phyloP scores from a whole-genome alignment of 2,888 invertebrate genomes.

The Platynereis dumerilii region DNA sequence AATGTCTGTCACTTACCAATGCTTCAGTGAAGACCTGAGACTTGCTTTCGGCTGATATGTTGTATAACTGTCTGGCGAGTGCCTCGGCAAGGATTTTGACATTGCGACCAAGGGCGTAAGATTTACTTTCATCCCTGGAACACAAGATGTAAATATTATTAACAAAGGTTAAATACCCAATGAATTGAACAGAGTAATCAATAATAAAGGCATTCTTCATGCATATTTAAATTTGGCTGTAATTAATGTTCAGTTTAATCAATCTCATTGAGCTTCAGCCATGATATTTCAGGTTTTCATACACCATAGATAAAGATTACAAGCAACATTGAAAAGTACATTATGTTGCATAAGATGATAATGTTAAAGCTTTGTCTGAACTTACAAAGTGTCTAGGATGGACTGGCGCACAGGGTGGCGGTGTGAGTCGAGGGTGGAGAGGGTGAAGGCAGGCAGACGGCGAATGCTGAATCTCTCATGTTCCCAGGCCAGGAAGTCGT shows the following conservation, averaged over 20 bases:
- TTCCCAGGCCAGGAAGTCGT: slow-evolving; percentile 92
- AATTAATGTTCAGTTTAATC: too few relatives aligned
- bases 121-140: slow-evolving; percentile 67
- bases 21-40: slow-evolving; percentile 75
- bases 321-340: too few relatives aligned
- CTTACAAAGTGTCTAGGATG: slow-evolving; percentile 63
- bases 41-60: slow-evolving; percentile 52
- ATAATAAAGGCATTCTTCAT: background rate
- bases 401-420: slow-evolving; percentile 58
- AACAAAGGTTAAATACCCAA: background rate
- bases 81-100: slow-evolving; percentile 81
- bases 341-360: too few relatives aligned
- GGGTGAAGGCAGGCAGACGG: slow-evolving; percentile 87
- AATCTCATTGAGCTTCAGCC: too few relatives aligned
- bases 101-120: slow-evolving; percentile 72
- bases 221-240: too few relatives aligned
- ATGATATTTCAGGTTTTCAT: too few relatives aligned
- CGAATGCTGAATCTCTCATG: slow-evolving; percentile 95
- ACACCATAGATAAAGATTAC: too few relatives aligned
- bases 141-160: slow-evolving; percentile 4
- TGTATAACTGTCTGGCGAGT: slow-evolving; percentile 72
- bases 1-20: slow-evolving; percentile 78
- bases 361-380: too few relatives aligned
- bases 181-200: background rate
- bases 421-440: slow-evolving; percentile 74